Evolutionary conservation across 2,797 vertebrate genomes (phyloP).

Genomic region (Periparus ater): DNA sequence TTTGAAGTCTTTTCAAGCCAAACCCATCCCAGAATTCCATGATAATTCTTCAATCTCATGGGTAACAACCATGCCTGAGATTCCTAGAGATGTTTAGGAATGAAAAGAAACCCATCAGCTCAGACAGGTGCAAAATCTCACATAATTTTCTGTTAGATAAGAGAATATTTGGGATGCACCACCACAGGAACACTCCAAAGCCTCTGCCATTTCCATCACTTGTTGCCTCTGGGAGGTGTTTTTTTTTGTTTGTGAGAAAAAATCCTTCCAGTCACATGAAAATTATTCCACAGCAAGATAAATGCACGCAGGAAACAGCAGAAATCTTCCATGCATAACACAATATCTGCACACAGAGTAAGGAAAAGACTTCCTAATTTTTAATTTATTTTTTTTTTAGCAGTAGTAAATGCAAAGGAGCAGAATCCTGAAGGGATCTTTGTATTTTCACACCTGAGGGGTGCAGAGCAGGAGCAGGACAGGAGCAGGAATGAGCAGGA

Average conservation of each 20-base stretch:
- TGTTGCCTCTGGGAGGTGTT: neutral
- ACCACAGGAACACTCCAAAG: neutral
- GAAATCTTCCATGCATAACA: neutral
- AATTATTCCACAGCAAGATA: neutral
- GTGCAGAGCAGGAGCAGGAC: neutral
- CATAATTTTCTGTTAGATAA: neutral
- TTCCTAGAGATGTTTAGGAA: neutral
- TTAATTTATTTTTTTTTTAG: neutral
- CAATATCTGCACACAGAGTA: neutral
- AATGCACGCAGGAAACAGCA: neutral
- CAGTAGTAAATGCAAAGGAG: neutral
- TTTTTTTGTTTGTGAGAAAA: neutral
- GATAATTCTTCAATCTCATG: neutral
- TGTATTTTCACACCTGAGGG: neutral
- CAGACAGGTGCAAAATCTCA: neutral
- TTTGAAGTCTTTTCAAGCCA: neutral
- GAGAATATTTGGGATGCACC: neutral
- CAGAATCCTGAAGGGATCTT: rapidly evolving
- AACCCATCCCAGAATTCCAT: neutral
- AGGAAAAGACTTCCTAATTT: neutral
- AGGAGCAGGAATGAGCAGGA: neutral
- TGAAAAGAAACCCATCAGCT: neutral
- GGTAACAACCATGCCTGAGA: neutral
- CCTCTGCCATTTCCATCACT: neutral
- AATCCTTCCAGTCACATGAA: neutral